These are phyloP conservation scores for Columba guinea DNA, from an alignment of 2,797 vertebrate species.

Conservation along the genomic window DNA sequence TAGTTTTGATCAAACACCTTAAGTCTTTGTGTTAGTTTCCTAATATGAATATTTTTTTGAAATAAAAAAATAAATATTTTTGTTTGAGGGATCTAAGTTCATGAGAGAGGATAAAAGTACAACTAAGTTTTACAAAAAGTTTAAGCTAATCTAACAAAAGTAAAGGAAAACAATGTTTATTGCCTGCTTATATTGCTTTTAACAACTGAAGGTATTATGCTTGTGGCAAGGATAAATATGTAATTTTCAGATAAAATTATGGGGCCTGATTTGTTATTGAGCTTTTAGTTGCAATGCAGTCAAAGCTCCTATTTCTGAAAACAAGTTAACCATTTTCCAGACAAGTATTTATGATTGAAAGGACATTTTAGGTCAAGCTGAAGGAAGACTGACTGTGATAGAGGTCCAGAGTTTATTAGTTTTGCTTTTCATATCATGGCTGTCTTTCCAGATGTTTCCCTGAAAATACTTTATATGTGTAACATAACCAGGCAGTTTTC, in stretches of 20 bases:
- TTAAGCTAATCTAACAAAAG: not conserved
- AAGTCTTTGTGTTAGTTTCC: not conserved
- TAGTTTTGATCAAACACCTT: not conserved
- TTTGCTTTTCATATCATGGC: not conserved
- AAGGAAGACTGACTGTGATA: not conserved
- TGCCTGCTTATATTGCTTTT: slow-evolving; percentile 1
- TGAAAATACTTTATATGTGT: not conserved
- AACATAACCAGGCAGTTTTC: not conserved
- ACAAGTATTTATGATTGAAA: not conserved
- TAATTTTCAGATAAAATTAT: not conserved
- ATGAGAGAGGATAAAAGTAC: not conserved
- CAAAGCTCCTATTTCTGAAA: not conserved
- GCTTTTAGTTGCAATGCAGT: not conserved
- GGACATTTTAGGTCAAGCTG: not conserved
- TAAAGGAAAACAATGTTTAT: not conserved
- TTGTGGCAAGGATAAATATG: not conserved
- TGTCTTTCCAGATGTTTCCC: not conserved
- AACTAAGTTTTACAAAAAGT: not conserved
- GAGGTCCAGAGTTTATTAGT: not conserved
- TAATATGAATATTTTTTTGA: not conserved
- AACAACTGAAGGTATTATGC: not conserved
- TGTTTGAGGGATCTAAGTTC: not conserved
- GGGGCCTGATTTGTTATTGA: not conserved
- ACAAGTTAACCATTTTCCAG: not conserved
- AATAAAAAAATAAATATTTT: not conserved